Conservation (phyloP, 2,888 invertebrate genomes). For the Eledona agricola region DNA sequence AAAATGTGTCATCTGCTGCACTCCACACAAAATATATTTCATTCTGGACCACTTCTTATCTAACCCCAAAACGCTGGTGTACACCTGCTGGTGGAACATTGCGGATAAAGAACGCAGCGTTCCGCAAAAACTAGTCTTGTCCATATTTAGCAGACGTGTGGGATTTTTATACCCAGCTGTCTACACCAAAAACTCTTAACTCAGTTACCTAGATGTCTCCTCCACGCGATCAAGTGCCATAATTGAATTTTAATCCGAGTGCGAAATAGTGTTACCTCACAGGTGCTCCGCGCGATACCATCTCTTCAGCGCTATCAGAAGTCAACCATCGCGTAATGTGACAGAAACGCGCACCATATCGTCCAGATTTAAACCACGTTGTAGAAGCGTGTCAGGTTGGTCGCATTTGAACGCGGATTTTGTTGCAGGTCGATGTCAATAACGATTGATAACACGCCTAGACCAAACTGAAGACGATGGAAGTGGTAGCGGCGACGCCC, state of each 20-base stretch:
- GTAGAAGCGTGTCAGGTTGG: slow-evolving; percentile 16
- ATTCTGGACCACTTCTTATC: too few species aligned
- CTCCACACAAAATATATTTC: too few species aligned
- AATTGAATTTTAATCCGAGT: slow-evolving; percentile 28
- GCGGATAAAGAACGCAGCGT: slow-evolving; percentile 28
- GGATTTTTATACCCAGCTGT: slow-evolving; percentile 41
- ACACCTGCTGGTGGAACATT: slow-evolving; percentile 43
- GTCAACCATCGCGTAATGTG: slow-evolving; percentile 25
- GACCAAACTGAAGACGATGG: slow-evolving; percentile 50
- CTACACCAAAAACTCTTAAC: slow-evolving; percentile 28
- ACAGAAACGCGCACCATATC: too few species aligned
- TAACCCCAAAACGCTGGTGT: too few species aligned
- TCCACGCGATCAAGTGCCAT: slow-evolving; percentile 30
- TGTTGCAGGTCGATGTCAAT: slow-evolving; percentile 52
- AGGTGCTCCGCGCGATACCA: slow-evolving; percentile 25
- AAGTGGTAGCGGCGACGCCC: slow-evolving; percentile 59
- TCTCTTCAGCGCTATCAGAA: slow-evolving; percentile 20
- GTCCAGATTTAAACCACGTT: slow-evolving; percentile 25
- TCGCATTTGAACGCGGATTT: slow-evolving; percentile 22
- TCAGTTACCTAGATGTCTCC: slow-evolving; percentile 17
- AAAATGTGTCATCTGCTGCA: too few species aligned
- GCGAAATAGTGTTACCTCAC: slow-evolving; percentile 18
- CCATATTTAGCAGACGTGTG: slow-evolving; percentile 41
- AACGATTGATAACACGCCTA: slow-evolving; percentile 49
- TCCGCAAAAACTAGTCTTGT: slow-evolving; percentile 43